A percentile compares a stretch with the other conserved stretches of the same genome.
Conservation (phyloP, 2,113 vertebrate species). For the Ranitomeya imitator region DNA sequence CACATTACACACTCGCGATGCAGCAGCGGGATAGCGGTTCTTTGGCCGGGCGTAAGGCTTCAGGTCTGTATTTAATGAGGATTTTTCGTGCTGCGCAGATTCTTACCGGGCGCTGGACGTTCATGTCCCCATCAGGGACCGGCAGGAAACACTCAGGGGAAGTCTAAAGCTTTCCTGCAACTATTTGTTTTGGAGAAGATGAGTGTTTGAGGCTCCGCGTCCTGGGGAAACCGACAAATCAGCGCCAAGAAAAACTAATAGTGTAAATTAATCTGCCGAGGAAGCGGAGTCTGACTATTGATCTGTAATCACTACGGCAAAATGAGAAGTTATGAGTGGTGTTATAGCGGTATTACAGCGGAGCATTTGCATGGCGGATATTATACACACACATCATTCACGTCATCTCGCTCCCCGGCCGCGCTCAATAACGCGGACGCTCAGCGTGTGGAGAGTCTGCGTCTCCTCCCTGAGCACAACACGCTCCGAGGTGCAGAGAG, state of each 20-base stretch:
- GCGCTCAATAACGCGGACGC: neutral
- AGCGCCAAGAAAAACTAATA: constrained; percentile 38
- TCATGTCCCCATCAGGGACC: neutral
- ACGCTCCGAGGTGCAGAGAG: neutral
- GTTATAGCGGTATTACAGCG: constrained; percentile 4
- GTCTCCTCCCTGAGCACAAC: neutral
- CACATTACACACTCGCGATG: too few species aligned
- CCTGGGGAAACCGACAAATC: constrained; percentile 30
- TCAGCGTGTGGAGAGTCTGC: neutral
- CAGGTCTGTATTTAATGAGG: too few species aligned
- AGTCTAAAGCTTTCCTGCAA: neutral
- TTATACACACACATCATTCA: constrained; percentile 45
- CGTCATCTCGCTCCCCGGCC: neutral
- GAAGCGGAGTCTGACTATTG: constrained; percentile 26
- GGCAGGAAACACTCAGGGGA: neutral
- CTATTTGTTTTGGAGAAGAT: neutral
- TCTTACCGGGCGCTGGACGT: neutral
- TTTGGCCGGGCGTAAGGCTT: too few species aligned
- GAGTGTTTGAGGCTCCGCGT: neutral
- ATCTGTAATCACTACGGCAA: constrained; percentile 39
- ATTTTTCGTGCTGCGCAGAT: neutral
- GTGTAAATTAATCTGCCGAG: constrained; percentile 37
- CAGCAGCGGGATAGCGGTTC: too few species aligned
- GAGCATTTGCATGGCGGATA: constrained; percentile 47
- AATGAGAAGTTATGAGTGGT: constrained; percentile 43